Evolutionary conservation across 2,113 vertebrate genomes (phyloP).

Genomic region (Synodontis membranacea): DNA sequence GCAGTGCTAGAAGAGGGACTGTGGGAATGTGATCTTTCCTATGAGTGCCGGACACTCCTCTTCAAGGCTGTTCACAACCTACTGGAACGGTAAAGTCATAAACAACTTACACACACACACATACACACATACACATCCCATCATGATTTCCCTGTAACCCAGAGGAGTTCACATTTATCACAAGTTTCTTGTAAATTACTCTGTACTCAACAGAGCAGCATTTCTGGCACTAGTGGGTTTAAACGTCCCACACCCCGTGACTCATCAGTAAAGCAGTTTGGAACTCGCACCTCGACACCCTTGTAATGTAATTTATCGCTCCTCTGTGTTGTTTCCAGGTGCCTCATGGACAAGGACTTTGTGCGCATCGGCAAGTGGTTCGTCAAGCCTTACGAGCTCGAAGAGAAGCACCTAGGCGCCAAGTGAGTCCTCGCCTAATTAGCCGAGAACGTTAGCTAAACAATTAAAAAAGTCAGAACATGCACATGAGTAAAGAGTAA

Average conservation of each 20-base stretch:
- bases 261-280: slow-evolving; percentile 11
- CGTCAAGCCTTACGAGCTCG: slow-evolving; percentile 89
- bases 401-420: slow-evolving; percentile 89
- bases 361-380: slow-evolving; percentile 97
- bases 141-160: not conserved
- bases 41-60: slow-evolving; percentile 95
- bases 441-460: too few relatives aligned
- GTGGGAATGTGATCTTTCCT: slow-evolving; percentile 97
- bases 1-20: slow-evolving; percentile 94
- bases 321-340: slow-evolving; percentile 72
- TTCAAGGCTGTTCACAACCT: slow-evolving; percentile 99
- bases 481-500: not conserved
- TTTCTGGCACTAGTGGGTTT: not conserved
- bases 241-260: slow-evolving; percentile 14
- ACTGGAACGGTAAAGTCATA: slow-evolving; percentile 89
- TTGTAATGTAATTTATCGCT: slow-evolving; percentile 4
- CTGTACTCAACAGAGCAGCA: not conserved
- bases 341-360: slow-evolving; percentile 96
- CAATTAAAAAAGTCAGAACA: not conserved
- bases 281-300: not conserved
- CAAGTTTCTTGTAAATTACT: not conserved
- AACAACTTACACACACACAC: not conserved
- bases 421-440: slow-evolving; percentile 74
- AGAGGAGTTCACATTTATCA: not conserved
- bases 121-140: not conserved